Evolutionary conservation across 37 sponge, comb jelly and placozoan species (phyloP), one percentile per base, ranked within the genome.

Genomic region (Petrosia ficiformis): DNA sequence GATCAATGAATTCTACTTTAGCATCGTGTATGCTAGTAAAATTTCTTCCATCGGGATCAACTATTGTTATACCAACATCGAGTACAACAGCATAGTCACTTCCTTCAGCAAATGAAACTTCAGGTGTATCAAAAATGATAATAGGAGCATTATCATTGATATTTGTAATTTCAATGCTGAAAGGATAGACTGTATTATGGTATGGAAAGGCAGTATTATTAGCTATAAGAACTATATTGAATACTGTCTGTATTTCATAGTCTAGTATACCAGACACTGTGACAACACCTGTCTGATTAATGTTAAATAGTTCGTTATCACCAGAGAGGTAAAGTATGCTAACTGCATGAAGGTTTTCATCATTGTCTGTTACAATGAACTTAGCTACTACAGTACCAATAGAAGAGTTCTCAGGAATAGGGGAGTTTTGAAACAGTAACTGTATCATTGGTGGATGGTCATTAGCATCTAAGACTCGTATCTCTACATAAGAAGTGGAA

Each of bases 121-220:
- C 19, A 30, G 69, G 2, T n/a, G 63, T 31, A 2, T 22, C n/a
- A 57, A 89, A 72, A n/a, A 33, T 73, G 10, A 91, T 73, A 42
- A 78, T 57, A 24, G 94, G 90, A 31, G 80, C 71, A 26, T 88
- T 74, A 66, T 93, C 94, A 54, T 93, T 93, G 32, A 84, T 56
- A 71, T 93, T 84, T 0, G 71, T 56, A 34, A 89, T 68, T 22
- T 42, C n/a, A 28, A 93, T 65, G 0, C 25, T 41, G 25, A 93
- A 76, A 0, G 34, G 42, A 31, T 71, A 77, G 71, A 64, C 68
- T 4, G 58, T 31, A 0, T 28, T 59, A 16, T 59, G 64, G 36
- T 58, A 52, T 19, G 94, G 94, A 22, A 70, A 66, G 2, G 56
- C 74, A 36, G 31, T 14, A 68, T 89, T 81, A 22, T 75, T 43